Conservation (phyloP, 2,888 invertebrate species). For the Thalpophila matura region DNA sequence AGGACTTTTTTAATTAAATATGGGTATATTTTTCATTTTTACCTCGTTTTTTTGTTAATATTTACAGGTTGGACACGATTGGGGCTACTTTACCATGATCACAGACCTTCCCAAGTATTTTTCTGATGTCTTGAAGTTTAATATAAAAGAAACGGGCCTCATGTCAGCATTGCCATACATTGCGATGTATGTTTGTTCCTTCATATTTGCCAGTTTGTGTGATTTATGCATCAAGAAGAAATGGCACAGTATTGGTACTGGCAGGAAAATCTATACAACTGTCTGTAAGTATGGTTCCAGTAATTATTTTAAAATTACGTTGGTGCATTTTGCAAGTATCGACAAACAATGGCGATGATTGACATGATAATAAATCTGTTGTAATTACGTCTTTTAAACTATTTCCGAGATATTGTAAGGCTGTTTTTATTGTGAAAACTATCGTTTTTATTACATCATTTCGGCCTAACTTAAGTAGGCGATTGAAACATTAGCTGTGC, state of each 20-base stretch:
- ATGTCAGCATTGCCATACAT: slow-evolving; percentile 92
- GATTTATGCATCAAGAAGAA: slow-evolving; percentile 92
- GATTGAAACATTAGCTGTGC: too few species aligned
- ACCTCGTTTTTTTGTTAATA: not conserved
- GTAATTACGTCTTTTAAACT: not conserved
- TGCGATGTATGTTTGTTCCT: slow-evolving; percentile 92
- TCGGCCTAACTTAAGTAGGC: too few species aligned
- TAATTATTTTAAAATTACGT: not conserved
- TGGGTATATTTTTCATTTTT: not conserved
- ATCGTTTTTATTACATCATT: too few species aligned
- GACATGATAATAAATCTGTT: not conserved
- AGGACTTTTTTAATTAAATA: not conserved
- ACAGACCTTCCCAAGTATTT: slow-evolving; percentile 93
- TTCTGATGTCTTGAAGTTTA: slow-evolving; percentile 92
- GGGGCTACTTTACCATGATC: slow-evolving; percentile 93
- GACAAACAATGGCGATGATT: slow-evolving; percentile 16
- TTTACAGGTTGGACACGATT: slow-evolving; percentile 92
- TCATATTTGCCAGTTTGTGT: slow-evolving; percentile 91
- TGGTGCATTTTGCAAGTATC: slow-evolving; percentile 2
- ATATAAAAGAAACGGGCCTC: slow-evolving; percentile 91
- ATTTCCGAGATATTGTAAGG: slow-evolving; percentile 11
- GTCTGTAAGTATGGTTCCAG: slow-evolving; percentile 85
- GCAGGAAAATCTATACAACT: slow-evolving; percentile 92
- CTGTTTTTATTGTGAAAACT: not conserved
- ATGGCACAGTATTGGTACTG: slow-evolving; percentile 90